Evolutionary conservation across 2,888 invertebrate genomes (phyloP).

Genomic region (Blera fallax): DNA sequence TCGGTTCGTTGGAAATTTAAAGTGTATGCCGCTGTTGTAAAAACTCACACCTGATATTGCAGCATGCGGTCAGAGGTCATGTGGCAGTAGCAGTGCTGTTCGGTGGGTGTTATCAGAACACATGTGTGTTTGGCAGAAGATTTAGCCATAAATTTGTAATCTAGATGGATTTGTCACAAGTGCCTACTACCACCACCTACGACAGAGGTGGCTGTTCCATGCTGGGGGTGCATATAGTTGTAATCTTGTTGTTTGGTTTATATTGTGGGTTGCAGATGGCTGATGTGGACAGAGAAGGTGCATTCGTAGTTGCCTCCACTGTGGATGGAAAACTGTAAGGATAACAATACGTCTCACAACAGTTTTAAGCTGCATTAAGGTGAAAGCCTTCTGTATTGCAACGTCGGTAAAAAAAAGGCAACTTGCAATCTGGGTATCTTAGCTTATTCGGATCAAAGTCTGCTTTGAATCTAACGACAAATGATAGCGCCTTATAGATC

Average conservation of each 20-base stretch:
- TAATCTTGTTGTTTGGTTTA: not conserved
- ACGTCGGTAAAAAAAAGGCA: too few relatives aligned
- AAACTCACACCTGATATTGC: constrained; percentile 64
- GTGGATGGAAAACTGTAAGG: too few relatives aligned
- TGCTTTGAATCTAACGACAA: too few relatives aligned
- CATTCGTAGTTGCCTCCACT: too few relatives aligned
- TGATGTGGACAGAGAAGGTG: too few relatives aligned
- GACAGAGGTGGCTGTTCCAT: not conserved
- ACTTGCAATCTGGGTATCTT: too few relatives aligned
- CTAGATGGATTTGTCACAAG: constrained; percentile 62
- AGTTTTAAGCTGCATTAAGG: too few relatives aligned
- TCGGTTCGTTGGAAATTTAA: constrained; percentile 45
- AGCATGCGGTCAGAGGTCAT: constrained; percentile 16
- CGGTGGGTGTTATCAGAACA: constrained; percentile 60
- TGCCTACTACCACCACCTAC: not conserved
- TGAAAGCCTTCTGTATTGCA: too few relatives aligned
- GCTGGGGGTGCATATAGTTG: not conserved
- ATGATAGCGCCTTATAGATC: too few relatives aligned
- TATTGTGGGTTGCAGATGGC: not conserved
- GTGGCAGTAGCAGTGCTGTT: constrained; percentile 17
- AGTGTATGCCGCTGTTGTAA: constrained; percentile 35
- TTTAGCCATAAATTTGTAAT: constrained; percentile 64
- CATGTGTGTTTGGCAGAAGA: constrained; percentile 15
- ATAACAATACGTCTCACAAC: too few relatives aligned
- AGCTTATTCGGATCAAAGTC: too few relatives aligned